These are phyloP conservation scores for Dendrolimus houi DNA, from an alignment of 2,888 invertebrate species.

Conservation along the genomic window DNA sequence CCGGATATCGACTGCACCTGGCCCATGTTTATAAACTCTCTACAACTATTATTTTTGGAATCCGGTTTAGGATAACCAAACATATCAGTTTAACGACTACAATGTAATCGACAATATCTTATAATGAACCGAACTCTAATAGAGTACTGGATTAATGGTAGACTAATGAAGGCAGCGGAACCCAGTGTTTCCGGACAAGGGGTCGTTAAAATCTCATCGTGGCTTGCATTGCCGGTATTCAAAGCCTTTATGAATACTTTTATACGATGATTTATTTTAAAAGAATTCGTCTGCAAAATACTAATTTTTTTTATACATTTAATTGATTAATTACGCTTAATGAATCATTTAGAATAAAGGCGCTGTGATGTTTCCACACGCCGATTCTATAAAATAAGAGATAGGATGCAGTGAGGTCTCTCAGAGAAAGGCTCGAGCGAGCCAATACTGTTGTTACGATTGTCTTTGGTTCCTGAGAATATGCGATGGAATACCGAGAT, in stretches of 20 bases:
- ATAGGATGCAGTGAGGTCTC: conserved; percentile 2
- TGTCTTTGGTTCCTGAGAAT: too few species aligned
- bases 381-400: too few species aligned
- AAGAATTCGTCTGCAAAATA: conserved; percentile 4
- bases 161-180: conserved; percentile 19
- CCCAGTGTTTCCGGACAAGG: conserved; percentile 16
- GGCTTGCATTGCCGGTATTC: conserved; percentile 12
- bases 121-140: conserved; percentile 3
- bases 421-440: too few species aligned
- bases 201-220: conserved; percentile 30
- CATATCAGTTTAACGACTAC: not conserved
- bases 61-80: conserved; percentile 5
- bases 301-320: not conserved
- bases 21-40: conserved; percentile 23
- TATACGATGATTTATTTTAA: conserved; percentile 9
- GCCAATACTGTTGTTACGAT: too few species aligned
- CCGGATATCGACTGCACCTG: conserved; percentile 67
- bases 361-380: too few species aligned
- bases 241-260: conserved; percentile 14
- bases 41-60: conserved; percentile 15
- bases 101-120: not conserved
- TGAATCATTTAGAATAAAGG: too few species aligned
- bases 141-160: conserved; percentile 19
- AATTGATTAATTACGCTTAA: too few species aligned
- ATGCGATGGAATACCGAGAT: too few species aligned